phyloP scores from a whole-genome alignment of 2,113 vertebrate species.

The Catagonus wagneri region DNA sequence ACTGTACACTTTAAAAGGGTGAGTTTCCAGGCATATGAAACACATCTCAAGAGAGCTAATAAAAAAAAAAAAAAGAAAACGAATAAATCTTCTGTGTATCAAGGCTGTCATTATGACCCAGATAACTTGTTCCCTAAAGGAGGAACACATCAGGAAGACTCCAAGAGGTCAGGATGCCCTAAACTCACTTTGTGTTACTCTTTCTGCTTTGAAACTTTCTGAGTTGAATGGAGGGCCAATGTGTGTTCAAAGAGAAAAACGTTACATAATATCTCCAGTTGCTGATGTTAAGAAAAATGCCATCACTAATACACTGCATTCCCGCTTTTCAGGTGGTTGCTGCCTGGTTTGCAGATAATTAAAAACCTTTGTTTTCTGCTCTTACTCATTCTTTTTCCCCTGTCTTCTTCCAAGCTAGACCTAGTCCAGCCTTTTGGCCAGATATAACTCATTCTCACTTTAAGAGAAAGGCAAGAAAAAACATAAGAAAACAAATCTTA shows the following conservation, averaged over 20 bases:
- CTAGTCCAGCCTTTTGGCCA: background rate
- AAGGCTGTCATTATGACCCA: background rate
- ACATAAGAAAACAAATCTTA: conserved; percentile 72
- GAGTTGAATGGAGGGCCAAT: background rate
- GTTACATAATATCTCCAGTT: background rate
- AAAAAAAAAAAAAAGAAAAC: background rate
- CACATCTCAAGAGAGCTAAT: background rate
- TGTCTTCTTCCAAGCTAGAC: background rate
- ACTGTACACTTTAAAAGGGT: background rate
- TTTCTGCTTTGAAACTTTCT: background rate
- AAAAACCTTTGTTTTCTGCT: background rate
- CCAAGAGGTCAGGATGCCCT: background rate
- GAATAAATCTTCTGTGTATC: background rate
- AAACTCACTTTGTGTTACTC: background rate
- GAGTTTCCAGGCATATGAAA: background rate
- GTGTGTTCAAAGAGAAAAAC: conserved; percentile 15
- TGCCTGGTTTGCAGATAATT: background rate
- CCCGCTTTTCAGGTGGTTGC: background rate
- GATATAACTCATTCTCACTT: conserved; percentile 34
- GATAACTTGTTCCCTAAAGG: background rate
- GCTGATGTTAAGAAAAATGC: background rate
- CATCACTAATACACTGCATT: fast-evolving
- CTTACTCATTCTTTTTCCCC: background rate
- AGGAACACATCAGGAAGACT: background rate
- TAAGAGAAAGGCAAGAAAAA: conserved; percentile 59